phyloP scores from a whole-genome alignment of 2,888 invertebrate species.

The Caenorhabditis uteleia region DNA sequence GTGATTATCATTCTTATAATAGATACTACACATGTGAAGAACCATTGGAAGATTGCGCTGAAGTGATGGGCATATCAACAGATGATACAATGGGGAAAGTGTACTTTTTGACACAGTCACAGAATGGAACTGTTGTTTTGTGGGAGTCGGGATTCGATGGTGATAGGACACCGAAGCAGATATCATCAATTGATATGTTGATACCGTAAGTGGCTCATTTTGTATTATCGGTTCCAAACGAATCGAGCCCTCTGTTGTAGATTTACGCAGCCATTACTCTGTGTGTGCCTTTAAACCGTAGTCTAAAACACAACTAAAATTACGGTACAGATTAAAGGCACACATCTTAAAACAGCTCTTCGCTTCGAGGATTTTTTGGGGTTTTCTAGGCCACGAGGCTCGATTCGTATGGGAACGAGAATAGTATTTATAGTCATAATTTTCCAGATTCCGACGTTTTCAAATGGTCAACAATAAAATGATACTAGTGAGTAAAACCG shows the following conservation, averaged over 20 bases:
- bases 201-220: background rate
- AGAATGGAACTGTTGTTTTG: slow-evolving; percentile 37
- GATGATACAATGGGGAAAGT: slow-evolving; percentile 51
- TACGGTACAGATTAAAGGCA: too few relatives aligned
- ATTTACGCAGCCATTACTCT: too few relatives aligned
- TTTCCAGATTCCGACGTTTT: slow-evolving; percentile 57
- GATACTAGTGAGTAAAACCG: slow-evolving; percentile 58
- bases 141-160: slow-evolving; percentile 38
- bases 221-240: background rate
- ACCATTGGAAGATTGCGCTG: slow-evolving; percentile 55
- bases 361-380: too few relatives aligned
- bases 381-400: too few relatives aligned
- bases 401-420: too few relatives aligned
- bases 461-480: slow-evolving; percentile 54
- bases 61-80: slow-evolving; percentile 60
- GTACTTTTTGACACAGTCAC: slow-evolving; percentile 33
- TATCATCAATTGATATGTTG: slow-evolving; percentile 10
- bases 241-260: too few relatives aligned
- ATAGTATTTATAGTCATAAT: background rate
- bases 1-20: too few relatives aligned
- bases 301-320: too few relatives aligned
- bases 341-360: too few relatives aligned
- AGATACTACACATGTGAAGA: slow-evolving; percentile 57
- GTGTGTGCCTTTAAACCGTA: too few relatives aligned
- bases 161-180: slow-evolving; percentile 20